Evolutionary conservation across 1,140 invertebrate genomes (phyloP).

Genomic region (Telenomus remus): DNA sequence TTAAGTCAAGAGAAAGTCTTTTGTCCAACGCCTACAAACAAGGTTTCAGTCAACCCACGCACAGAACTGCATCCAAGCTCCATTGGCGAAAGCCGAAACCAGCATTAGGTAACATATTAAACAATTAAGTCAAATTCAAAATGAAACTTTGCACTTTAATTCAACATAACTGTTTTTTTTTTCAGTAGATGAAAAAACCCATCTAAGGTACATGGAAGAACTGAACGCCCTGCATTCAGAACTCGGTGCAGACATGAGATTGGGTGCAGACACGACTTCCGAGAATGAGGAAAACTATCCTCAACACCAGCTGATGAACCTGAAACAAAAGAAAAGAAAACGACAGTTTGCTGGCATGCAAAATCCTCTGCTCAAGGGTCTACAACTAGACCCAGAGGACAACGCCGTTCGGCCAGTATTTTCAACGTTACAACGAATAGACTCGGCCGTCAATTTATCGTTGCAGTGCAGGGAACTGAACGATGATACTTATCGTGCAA

Average conservation of each 20-base stretch:
- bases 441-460: constrained; percentile 75
- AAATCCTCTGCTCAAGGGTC: constrained; percentile 68
- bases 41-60: constrained; percentile 74
- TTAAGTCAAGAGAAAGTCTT: constrained; percentile 82
- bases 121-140: neutral
- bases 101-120: constrained; percentile 67
- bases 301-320: constrained; percentile 71
- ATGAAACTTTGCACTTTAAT: too few species aligned
- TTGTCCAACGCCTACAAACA: constrained; percentile 77
- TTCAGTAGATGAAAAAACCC: constrained; percentile 71
- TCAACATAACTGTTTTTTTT: too few species aligned
- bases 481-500: constrained; percentile 82
- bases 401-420: constrained; percentile 72
- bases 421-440: constrained; percentile 73
- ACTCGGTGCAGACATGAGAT: constrained; percentile 62
- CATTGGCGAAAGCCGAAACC: constrained; percentile 72
- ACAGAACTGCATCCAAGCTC: constrained; percentile 74
- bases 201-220: constrained; percentile 70
- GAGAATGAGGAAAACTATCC: constrained; percentile 76
- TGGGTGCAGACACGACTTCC: constrained; percentile 69
- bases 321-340: constrained; percentile 75
- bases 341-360: constrained; percentile 82
- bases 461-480: constrained; percentile 75
- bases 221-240: constrained; percentile 68
- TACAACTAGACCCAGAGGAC: constrained; percentile 66